phyloP scores from a whole-genome alignment of 2,113 vertebrate genomes.

The Corapipo altera region DNA sequence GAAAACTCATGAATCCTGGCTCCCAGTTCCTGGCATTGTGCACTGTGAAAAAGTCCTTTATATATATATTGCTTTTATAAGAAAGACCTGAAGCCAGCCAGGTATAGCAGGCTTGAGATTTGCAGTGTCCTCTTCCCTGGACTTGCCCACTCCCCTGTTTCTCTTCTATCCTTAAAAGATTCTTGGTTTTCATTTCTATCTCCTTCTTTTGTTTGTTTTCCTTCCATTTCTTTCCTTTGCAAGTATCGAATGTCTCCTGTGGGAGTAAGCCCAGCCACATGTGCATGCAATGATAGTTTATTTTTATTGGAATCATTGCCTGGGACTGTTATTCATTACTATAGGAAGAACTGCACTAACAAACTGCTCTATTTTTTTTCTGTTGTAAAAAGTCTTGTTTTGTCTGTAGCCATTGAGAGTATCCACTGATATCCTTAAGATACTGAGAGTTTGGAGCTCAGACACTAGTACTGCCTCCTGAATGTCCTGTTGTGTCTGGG shows the following conservation, averaged over 20 bases:
- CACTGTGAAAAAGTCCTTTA: not conserved
- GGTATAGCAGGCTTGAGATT: not conserved
- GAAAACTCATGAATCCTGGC: not conserved
- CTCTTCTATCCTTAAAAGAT: slow-evolving; percentile 1
- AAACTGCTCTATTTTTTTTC: not conserved
- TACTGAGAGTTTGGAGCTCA: not conserved
- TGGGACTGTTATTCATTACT: slow-evolving; percentile 52
- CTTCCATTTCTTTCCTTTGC: slow-evolving; percentile 36
- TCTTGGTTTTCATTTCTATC: slow-evolving; percentile 42
- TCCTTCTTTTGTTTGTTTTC: slow-evolving; percentile 47
- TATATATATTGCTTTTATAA: not conserved
- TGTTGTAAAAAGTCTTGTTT: slow-evolving; percentile 34
- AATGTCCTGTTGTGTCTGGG: not conserved
- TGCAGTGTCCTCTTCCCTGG: not conserved
- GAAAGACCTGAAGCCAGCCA: not conserved
- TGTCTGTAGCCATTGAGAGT: not conserved
- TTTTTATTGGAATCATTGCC: slow-evolving; percentile 58
- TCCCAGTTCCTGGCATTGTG: not conserved
- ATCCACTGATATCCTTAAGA: not conserved
- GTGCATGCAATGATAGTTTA: slow-evolving; percentile 16
- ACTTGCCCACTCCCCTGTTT: not conserved
- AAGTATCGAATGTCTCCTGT: slow-evolving; percentile 38
- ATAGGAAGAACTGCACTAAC: slow-evolving; percentile 41
- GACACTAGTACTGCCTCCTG: not conserved
- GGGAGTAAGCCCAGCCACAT: slow-evolving; percentile 34